phyloP scores from a whole-genome alignment of 1,140 invertebrate species.

The Littorina saxatilis region DNA sequence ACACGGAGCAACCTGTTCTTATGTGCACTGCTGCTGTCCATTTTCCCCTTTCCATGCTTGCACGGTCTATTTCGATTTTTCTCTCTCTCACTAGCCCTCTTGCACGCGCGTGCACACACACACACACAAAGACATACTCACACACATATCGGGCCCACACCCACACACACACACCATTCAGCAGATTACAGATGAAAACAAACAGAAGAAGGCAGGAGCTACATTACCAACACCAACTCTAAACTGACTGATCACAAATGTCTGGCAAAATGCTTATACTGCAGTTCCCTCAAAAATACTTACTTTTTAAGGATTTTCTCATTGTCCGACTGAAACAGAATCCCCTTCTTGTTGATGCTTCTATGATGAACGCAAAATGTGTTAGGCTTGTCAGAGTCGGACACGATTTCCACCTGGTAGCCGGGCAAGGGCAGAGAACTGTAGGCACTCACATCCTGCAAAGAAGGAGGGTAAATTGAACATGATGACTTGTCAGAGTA shows the following conservation, averaged over 20 bases:
- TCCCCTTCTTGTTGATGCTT: constrained; percentile 78
- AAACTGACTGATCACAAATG: no score
- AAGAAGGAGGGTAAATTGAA: constrained; percentile 9
- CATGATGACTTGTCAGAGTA: not conserved
- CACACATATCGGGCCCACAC: not conserved
- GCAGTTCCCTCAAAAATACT: no score
- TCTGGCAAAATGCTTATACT: no score
- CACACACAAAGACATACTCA: not conserved
- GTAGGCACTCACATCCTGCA: constrained; percentile 78
- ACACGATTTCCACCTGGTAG: constrained; percentile 74
- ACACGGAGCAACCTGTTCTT: no score
- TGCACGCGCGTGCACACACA: not conserved
- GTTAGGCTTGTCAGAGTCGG: constrained; percentile 74
- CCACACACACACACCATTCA: not conserved
- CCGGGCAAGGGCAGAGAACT: constrained; percentile 82
- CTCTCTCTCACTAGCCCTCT: no score
- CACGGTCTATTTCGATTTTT: no score
- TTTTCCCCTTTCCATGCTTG: no score
- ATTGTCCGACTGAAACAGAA: constrained; percentile 78
- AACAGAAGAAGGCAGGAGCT: no score
- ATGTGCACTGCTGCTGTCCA: no score
- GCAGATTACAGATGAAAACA: no score
- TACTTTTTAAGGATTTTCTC: constrained; percentile 54
- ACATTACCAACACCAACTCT: no score
- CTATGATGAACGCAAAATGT: constrained; percentile 80